A percentile compares a stretch with the other conserved stretches of the same genome.
Conservation (phyloP, 2,888 invertebrate species). For the Heliothis peltigera region DNA sequence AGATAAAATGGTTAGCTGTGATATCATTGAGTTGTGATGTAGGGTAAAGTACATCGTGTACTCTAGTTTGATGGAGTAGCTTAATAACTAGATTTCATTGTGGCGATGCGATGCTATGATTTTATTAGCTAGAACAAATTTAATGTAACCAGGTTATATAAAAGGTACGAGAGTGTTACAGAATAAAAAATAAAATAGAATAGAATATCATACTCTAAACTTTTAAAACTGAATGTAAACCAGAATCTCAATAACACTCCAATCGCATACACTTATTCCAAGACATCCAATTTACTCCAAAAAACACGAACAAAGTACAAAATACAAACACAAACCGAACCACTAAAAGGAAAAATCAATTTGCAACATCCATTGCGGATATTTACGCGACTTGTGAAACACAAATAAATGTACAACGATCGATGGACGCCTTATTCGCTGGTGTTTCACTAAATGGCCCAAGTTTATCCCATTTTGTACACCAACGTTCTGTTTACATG, state of each 20-base stretch:
- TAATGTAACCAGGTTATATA: too few species aligned
- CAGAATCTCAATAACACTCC: neutral
- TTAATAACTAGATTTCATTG: slow-evolving; percentile 58
- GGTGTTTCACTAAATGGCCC: slow-evolving; percentile 55
- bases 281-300: slow-evolving; percentile 3
- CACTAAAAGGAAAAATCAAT: slow-evolving; percentile 52
- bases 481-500: slow-evolving; percentile 59
- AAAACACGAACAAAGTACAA: slow-evolving; percentile 16
- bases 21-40: slow-evolving; percentile 63
- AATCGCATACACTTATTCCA: neutral
- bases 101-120: slow-evolving; percentile 10
- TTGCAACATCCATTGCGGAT: slow-evolving; percentile 58
- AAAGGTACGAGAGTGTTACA: too few species aligned
- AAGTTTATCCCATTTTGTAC: slow-evolving; percentile 58
- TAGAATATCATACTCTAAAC: too few species aligned
- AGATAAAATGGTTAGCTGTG: slow-evolving; percentile 43
- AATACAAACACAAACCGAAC: slow-evolving; percentile 18
- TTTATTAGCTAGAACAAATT: slow-evolving; percentile 17
- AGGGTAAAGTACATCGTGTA: slow-evolving; percentile 51
- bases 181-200: too few species aligned
- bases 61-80: slow-evolving; percentile 58
- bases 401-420: slow-evolving; percentile 53
- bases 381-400: slow-evolving; percentile 60
- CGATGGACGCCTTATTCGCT: slow-evolving; percentile 55
- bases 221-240: neutral